Conservation (phyloP, 1,140 invertebrate species). For the Drosophila setifemur region DNA sequence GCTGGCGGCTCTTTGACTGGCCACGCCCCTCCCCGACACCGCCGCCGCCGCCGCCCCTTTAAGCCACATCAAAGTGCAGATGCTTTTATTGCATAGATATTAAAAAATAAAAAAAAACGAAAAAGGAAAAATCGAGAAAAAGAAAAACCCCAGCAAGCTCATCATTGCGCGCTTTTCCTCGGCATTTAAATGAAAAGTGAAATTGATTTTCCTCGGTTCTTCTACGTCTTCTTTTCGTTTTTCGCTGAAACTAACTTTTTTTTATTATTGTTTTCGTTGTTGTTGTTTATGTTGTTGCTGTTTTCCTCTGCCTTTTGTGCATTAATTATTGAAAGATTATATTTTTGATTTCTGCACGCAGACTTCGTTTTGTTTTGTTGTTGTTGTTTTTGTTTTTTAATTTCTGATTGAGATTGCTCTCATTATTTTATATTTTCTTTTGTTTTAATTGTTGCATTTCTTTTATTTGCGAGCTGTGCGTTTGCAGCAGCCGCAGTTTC, state of each 20-base stretch:
- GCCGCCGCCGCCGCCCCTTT: no score
- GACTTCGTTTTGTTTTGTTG: background rate
- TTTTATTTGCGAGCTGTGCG: slow-evolving; percentile 14
- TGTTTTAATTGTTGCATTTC: slow-evolving; percentile 23
- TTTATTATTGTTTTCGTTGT: slow-evolving; percentile 30
- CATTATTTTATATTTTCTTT: slow-evolving; percentile 41
- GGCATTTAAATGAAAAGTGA: slow-evolving; percentile 70
- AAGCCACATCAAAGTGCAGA: no score
- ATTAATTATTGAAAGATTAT: slow-evolving; percentile 65
- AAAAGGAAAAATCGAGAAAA: no score
- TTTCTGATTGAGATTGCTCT: slow-evolving; percentile 16
- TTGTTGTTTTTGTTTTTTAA: background rate
- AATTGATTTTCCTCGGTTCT: slow-evolving; percentile 50
- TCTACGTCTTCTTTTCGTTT: slow-evolving; percentile 18
- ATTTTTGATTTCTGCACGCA: slow-evolving; percentile 48
- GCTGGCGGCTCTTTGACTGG: background rate
- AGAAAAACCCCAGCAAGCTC: no score
- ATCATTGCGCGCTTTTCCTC: slow-evolving; percentile 2
- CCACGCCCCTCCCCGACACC: no score
- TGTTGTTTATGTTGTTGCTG: slow-evolving; percentile 3
- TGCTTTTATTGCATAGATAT: no score
- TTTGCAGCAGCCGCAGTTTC: slow-evolving; percentile 4
- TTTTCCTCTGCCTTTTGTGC: slow-evolving; percentile 23
- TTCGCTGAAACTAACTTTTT: slow-evolving; percentile 39
- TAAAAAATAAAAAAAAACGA: background rate